Base-by-base conservation (phyloP, 2,797 vertebrate species). In the Tenualosa ilisha region DNA sequence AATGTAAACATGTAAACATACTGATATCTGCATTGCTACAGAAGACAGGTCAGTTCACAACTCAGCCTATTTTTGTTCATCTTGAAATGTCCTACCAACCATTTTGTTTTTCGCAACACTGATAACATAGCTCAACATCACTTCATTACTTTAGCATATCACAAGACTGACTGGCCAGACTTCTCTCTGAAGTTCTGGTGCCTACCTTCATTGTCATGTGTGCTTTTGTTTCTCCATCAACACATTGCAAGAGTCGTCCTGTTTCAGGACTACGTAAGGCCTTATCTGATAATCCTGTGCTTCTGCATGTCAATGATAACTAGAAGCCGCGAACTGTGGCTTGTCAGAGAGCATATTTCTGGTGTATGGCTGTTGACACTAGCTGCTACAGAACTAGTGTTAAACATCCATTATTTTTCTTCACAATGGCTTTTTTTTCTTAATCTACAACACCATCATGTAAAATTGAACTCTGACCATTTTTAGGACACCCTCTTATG, bases 311-410 rank as follows among this genome's bases (percentile, higher is more conserved):
- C 4, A 79, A 79, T 75, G 40, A 79, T 79, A 79, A 46, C 72
- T 46, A 17, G 65, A 72, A 37, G 13, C 37, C 72, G 0, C 17
- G 46, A 13, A 75, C 37, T 22, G 72, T 22, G 72, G 72, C 40
- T 79, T 79, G 17, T 79, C 72, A 79, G 72, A 46, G 72, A 79
- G 72, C 72, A 79, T 79, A 79, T 79, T 79, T 79, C 72, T 79
- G 72, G 72, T 79, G 15, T 79, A 79, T 68, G 61, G 17, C 84
- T 86, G 54, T 81, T 85, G 43, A 51, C 83, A 86, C 82, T 91
- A 93, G 93, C 93, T 94, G 93, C 93, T 92, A 91, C 90, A 89
- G 91, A 85, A 91, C 90, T 79, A 88, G 91, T 92, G 92, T 91
- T 90, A 22, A 92, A 91, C 90, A 91, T 91, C 90, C 89, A 93